Conservation (phyloP, 2,797 vertebrate species). For the Pagetopsis macropterus region DNA sequence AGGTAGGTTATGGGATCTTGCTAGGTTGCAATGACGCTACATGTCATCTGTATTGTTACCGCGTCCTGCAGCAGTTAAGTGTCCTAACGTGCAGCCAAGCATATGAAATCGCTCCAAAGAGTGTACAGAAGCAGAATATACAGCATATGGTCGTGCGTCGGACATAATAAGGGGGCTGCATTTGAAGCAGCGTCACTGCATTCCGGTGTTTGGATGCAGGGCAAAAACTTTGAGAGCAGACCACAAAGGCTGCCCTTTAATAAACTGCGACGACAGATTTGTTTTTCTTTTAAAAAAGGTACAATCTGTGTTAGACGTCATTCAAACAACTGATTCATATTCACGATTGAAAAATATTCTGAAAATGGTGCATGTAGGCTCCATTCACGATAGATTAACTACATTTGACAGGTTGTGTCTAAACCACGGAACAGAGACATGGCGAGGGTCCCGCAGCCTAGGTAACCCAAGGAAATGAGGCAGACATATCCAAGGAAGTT, state of each 20-base stretch:
- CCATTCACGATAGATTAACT: not conserved
- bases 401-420: not conserved
- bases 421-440: not conserved
- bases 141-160: not conserved
- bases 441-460: not conserved
- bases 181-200: constrained; percentile 45
- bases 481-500: not conserved
- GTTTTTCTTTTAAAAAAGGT: not conserved
- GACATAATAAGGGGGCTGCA: constrained; percentile 33
- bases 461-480: constrained; percentile 1
- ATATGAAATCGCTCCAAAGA: constrained; percentile 39
- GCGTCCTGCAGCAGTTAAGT: constrained; percentile 41
- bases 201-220: constrained; percentile 55
- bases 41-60: constrained; percentile 53
- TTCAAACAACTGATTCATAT: constrained; percentile 5
- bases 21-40: constrained; percentile 57
- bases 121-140: constrained; percentile 35
- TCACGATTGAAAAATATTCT: not conserved
- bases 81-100: constrained; percentile 36
- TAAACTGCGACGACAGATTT: constrained; percentile 53
- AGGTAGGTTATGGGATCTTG: constrained; percentile 65
- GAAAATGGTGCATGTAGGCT: not conserved
- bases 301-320: constrained; percentile 22
- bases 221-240: constrained; percentile 63
- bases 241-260: constrained; percentile 28